phyloP scores from a whole-genome alignment of 1,140 invertebrate genomes.

The Drosophila punjabiensis region DNA sequence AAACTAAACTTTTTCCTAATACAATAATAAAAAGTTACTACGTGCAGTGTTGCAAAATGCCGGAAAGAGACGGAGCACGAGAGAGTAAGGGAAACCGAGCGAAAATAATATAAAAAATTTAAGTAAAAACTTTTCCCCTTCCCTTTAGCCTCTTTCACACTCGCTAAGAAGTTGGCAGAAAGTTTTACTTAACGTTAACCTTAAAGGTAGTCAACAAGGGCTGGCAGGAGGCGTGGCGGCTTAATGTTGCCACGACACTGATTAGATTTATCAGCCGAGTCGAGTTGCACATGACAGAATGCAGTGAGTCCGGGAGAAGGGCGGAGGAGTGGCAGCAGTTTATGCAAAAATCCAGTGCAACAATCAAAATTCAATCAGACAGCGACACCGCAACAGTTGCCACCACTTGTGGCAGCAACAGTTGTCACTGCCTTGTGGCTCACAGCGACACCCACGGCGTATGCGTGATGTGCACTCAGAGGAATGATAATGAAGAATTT shows the following conservation, averaged over 20 bases:
- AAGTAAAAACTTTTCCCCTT: constrained; percentile 69
- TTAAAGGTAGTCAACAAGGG: constrained; percentile 56
- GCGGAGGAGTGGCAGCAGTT: constrained; percentile 29
- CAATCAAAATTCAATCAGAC: constrained; percentile 81
- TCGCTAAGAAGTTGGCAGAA: constrained; percentile 64
- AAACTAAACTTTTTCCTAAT: constrained; percentile 79
- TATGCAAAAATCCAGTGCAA: constrained; percentile 68
- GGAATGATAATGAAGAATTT: not conserved
- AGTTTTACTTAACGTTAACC: constrained; percentile 67
- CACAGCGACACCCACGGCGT: constrained; percentile 41
- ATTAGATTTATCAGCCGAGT: constrained; percentile 78
- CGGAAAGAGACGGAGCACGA: not conserved
- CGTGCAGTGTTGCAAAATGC: constrained; percentile 65
- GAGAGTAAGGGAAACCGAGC: constrained; percentile 3
- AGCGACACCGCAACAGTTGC: constrained; percentile 73
- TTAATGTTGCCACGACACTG: constrained; percentile 74
- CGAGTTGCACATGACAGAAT: constrained; percentile 66
- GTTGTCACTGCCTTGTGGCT: constrained; percentile 68
- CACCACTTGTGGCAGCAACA: constrained; percentile 69
- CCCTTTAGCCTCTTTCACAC: constrained; percentile 20
- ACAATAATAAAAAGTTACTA: constrained; percentile 81
- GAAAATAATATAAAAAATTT: constrained; percentile 62
- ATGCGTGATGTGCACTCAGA: constrained; percentile 58
- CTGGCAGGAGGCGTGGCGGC: constrained; percentile 22
- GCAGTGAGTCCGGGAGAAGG: not conserved